Evolutionary conservation across 2,797 vertebrate species (phyloP).

Genomic region (Carduelis carduelis): DNA sequence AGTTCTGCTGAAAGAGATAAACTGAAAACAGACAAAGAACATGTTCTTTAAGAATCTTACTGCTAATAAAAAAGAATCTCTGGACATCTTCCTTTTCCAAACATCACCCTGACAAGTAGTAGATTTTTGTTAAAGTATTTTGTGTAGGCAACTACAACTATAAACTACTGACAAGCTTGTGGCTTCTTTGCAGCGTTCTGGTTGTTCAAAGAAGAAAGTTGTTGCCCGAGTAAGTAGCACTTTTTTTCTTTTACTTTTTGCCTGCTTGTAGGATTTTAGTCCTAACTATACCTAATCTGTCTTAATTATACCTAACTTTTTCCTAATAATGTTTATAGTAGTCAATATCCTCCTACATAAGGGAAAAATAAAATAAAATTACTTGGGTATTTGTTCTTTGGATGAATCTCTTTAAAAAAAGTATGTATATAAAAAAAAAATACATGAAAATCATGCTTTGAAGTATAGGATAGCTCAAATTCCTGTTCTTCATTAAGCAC

Average conservation of each 20-base stretch:
- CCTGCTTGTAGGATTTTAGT: neutral
- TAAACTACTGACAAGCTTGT: neutral
- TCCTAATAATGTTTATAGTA: neutral
- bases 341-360: neutral
- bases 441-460: neutral
- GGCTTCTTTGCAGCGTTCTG: constrained; percentile 37
- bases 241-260: neutral
- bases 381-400: neutral
- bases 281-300: neutral
- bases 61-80: neutral
- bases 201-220: constrained; percentile 49
- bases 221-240: constrained; percentile 43
- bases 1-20: neutral
- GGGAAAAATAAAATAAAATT: neutral
- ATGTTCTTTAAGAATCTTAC: neutral
- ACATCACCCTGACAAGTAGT: neutral
- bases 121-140: neutral
- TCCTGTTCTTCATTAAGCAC: neutral
- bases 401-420: neutral
- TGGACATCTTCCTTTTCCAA: neutral
- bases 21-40: neutral
- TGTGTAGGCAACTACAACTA: neutral
- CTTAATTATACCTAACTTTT: neutral
- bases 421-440: neutral
- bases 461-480: neutral